Evolutionary conservation across 2,888 invertebrate genomes (phyloP).

Genomic region (Neria commutata): DNA sequence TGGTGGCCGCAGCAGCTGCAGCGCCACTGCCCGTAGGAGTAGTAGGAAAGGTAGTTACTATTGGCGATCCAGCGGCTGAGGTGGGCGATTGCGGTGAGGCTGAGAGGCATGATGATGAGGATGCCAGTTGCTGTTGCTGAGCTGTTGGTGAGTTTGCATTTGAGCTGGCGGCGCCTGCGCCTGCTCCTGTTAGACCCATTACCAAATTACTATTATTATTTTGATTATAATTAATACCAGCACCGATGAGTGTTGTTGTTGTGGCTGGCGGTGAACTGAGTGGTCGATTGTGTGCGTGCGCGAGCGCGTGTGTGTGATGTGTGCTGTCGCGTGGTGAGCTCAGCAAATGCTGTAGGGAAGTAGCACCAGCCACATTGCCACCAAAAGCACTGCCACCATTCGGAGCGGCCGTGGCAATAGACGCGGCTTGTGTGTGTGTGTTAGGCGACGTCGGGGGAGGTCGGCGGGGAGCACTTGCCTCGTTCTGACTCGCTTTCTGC

Average conservation of each 20-base stretch:
- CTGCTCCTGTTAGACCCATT: constrained; percentile 42
- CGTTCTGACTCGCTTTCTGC: constrained; percentile 62
- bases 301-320: constrained; percentile 7
- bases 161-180: constrained; percentile 24
- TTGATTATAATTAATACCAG: constrained; percentile 32
- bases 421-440: constrained; percentile 30
- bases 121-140: constrained; percentile 22
- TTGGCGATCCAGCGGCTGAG: constrained; percentile 30
- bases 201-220: constrained; percentile 42
- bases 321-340: constrained; percentile 50
- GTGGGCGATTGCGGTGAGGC: constrained; percentile 17
- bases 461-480: constrained; percentile 65
- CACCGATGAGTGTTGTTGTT: constrained; percentile 40
- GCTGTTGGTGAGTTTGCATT: constrained; percentile 15
- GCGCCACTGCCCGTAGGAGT: constrained; percentile 45
- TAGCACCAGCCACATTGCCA: constrained; percentile 26
- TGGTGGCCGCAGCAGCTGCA: constrained; percentile 39
- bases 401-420: constrained; percentile 16
- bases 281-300: constrained; percentile 35
- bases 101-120: constrained; percentile 34
- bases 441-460: constrained; percentile 53
- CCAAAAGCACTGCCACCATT: constrained; percentile 7
- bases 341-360: constrained; percentile 52
- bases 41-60: constrained; percentile 60
- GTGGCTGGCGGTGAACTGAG: no score